phyloP scores from a whole-genome alignment of 2,113 vertebrate species.

The Murina feae region DNA sequence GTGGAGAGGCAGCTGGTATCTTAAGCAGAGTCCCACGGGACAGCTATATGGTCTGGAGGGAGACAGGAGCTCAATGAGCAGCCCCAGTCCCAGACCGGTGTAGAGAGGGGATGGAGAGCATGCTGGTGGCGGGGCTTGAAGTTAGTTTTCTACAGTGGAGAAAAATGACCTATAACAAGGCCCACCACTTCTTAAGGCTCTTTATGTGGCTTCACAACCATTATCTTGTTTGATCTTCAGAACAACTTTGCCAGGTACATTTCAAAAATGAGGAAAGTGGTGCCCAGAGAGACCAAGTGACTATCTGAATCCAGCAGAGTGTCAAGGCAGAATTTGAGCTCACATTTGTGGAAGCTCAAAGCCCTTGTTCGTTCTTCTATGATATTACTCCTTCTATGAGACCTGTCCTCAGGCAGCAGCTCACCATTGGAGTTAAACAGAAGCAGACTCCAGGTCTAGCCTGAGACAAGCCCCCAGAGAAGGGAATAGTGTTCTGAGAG shows the following conservation, averaged over 20 bases:
- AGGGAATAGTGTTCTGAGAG: neutral
- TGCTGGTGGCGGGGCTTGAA: neutral
- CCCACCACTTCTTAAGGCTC: neutral
- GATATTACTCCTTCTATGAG: neutral
- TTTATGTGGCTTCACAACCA: neutral
- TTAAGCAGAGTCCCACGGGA: neutral
- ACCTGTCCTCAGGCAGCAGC: too few species aligned
- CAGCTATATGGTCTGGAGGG: neutral
- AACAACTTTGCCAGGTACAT: neutral
- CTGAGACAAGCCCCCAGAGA: neutral
- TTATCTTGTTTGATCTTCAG: neutral
- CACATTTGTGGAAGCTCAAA: neutral
- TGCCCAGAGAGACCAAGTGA: neutral
- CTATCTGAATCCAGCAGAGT: neutral
- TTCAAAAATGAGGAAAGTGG: neutral
- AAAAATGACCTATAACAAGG: neutral
- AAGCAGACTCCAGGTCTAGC: neutral
- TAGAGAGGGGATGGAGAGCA: too few species aligned
- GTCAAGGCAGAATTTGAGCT: neutral
- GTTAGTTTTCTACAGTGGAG: neutral
- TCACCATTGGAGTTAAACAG: neutral
- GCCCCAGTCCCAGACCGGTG: neutral
- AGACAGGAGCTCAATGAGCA: accelerated
- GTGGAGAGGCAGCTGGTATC: neutral
- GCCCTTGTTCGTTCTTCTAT: neutral